Evolutionary conservation across 37 sponge, comb jelly and placozoan species (phyloP), one percentile per base, ranked within the genome.

Genomic region (Dysidea cf. avara): DNA sequence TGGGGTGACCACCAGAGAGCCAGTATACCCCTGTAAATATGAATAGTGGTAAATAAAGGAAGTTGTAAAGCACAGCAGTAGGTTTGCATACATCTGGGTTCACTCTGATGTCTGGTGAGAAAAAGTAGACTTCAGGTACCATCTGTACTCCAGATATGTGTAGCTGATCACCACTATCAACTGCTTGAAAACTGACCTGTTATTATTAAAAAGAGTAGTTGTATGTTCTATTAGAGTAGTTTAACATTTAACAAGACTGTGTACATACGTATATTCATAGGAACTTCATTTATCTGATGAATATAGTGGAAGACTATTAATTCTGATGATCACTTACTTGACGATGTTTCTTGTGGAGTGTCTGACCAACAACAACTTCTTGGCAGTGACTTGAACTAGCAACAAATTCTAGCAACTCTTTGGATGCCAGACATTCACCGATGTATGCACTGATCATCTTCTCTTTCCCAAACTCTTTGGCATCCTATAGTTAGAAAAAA

Each of bases 1-100:
- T 9, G 92, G 92, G 12, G 56, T 47, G 35, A 87, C 88, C 12
- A 87, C 67, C 54, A 91, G 81, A 48, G 92, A 83, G 3, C 92
- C 92, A 66, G 87, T 69, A 47, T 56, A 70, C 90, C 83, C 50
- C 7, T 54, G 18, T 18, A 40, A 18, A 56, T 16, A 34, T 61
- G 18, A 7, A 20, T 2, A 6, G 12, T 4, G 30, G 49, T 7
- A n/a, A 38, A 18, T 7, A 48, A 7, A 21, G 24, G 56, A 54
- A 54, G 56, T 21, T 25, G 2, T 25, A 25, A 25, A 7, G 6
- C 12, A 12, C 12, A 49, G 12, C 51, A 49, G 16, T 49, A 20
- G 12, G 16, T 40, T 22, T 38, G 14, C 75, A 61, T 38, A 83
- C 90, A 56, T 80, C 76, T 35, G 37, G 49, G 9, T n/a, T 21